Conservation (phyloP, 1,140 invertebrate genomes). For the Drosophila bipectinata region DNA sequence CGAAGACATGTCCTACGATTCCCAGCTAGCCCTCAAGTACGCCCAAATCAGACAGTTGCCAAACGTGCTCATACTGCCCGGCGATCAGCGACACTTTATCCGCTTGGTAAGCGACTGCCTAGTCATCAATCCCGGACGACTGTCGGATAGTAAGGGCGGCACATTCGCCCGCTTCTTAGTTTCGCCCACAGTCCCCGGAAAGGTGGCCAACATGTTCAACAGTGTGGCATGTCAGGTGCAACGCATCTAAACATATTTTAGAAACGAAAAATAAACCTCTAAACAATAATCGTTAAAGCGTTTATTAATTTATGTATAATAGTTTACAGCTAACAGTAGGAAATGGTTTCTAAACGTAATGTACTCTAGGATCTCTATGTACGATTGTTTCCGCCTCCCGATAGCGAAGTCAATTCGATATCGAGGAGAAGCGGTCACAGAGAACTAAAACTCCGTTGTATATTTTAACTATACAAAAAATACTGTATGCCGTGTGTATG, state of each 20-base stretch:
- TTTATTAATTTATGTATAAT: slow-evolving; percentile 77
- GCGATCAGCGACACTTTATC: slow-evolving; percentile 91
- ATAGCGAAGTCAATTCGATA: slow-evolving; percentile 67
- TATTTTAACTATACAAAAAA: slow-evolving; percentile 82
- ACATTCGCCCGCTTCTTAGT: slow-evolving; percentile 85
- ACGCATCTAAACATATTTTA: slow-evolving; percentile 42
- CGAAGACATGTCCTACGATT: slow-evolving; percentile 88
- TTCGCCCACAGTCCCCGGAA: slow-evolving; percentile 57
- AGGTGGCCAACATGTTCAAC: slow-evolving; percentile 64
- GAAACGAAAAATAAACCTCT: slow-evolving; percentile 13
- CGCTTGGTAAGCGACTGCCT: slow-evolving; percentile 89
- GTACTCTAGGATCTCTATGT: slow-evolving; percentile 64
- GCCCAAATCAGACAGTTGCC: slow-evolving; percentile 89
- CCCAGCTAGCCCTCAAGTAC: slow-evolving; percentile 88
- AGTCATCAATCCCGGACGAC: slow-evolving; percentile 92
- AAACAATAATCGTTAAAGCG: slow-evolving; percentile 62
- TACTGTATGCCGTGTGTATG: slow-evolving; percentile 67
- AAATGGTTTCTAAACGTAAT: slow-evolving; percentile 79
- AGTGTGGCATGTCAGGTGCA: slow-evolving; percentile 74
- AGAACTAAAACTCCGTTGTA: slow-evolving; percentile 72
- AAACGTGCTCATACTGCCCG: slow-evolving; percentile 93
- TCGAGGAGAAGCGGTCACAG: slow-evolving; percentile 27
- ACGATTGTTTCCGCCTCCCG: slow-evolving; percentile 38
- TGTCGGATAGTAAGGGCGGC: slow-evolving; percentile 88
- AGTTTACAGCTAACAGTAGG: slow-evolving; percentile 81